A percentile compares a stretch with the other conserved stretches of the same genome.
phyloP scores from a whole-genome alignment of 2,888 invertebrate species.

The Amphipoea lucens region DNA sequence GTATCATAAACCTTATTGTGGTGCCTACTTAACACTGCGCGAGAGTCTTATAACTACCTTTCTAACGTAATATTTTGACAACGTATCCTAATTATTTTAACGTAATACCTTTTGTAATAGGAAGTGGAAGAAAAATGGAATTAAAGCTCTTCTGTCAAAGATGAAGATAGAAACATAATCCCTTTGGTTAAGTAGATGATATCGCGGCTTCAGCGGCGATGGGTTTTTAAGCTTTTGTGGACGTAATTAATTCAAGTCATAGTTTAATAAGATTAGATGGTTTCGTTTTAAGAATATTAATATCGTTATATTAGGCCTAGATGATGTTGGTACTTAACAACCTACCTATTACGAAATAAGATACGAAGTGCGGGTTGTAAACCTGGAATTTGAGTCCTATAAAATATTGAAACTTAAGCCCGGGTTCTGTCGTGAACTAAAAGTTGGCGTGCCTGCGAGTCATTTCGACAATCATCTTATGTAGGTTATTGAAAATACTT shows the following conservation, averaged over 20 bases:
- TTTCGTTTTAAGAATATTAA: conserved; percentile 1
- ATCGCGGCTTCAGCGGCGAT: conserved; percentile 63
- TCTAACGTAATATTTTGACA: conserved; percentile 87
- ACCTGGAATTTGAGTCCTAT: not conserved
- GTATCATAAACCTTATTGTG: conserved; percentile 81
- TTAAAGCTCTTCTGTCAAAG: conserved; percentile 72
- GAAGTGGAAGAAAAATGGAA: conserved; percentile 73
- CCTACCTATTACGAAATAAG: not conserved
- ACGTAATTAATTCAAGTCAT: conserved; percentile 71
- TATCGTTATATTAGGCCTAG: conserved; percentile 20
- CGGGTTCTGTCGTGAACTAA: not conserved
- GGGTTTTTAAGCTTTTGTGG: conserved; percentile 68
- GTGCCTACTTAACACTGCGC: conserved; percentile 82
- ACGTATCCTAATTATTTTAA: conserved; percentile 86
- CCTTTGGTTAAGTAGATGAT: conserved; percentile 74
- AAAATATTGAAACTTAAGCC: not conserved
- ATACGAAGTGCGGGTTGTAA: not conserved
- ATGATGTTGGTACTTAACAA: not conserved
- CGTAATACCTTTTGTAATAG: conserved; percentile 82
- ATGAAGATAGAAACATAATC: conserved; percentile 72
- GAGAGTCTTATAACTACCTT: conserved; percentile 76
- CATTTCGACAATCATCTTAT: not conserved
- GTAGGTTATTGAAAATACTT: not conserved
- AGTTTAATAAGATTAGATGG: conserved; percentile 68
- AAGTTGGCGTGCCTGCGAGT: not conserved